These are phyloP conservation scores for Camponotus pennsylvanicus DNA, from an alignment of 1,140 invertebrate species.

Conservation along the genomic window DNA sequence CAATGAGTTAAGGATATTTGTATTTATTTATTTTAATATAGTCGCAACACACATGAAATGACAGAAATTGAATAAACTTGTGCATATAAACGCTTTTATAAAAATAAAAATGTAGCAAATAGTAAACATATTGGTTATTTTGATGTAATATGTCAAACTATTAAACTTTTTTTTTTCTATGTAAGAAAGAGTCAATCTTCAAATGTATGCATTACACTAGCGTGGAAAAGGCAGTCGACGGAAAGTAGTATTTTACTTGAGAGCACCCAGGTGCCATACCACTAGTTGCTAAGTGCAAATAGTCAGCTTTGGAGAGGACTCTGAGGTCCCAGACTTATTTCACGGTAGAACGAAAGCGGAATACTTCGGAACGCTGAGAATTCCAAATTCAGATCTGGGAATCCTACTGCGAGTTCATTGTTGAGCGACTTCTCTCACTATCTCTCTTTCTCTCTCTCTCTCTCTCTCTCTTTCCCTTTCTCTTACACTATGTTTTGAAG, in stretches of 20 bases:
- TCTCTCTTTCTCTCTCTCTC: no score
- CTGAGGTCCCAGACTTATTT: conserved; percentile 80
- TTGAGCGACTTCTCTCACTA: conserved; percentile 48
- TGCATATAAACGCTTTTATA: not conserved
- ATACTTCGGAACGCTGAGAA: conserved; percentile 73
- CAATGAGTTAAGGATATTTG: not conserved
- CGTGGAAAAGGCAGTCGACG: conserved; percentile 69
- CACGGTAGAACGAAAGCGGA: conserved; percentile 77
- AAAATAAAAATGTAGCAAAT: not conserved
- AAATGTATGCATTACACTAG: conserved; percentile 66
- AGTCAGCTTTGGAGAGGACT: conserved; percentile 71
- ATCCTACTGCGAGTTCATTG: conserved; percentile 68
- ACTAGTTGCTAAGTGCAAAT: conserved; percentile 81
- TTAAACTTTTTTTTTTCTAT: conserved; percentile 30
- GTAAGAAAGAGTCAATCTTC: conserved; percentile 55
- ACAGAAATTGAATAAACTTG: not conserved
- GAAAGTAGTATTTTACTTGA: conserved; percentile 74
- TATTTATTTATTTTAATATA: not conserved
- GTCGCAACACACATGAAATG: not conserved
- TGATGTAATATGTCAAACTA: conserved; percentile 12
- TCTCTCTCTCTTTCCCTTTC: conserved; percentile 1
- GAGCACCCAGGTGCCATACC: conserved; percentile 75
- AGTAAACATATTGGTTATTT: not conserved
- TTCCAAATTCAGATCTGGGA: conserved; percentile 74
- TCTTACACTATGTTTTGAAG: conserved; percentile 52